Conservation (phyloP, 2,797 vertebrate species). For the Onychomys torridus region DNA sequence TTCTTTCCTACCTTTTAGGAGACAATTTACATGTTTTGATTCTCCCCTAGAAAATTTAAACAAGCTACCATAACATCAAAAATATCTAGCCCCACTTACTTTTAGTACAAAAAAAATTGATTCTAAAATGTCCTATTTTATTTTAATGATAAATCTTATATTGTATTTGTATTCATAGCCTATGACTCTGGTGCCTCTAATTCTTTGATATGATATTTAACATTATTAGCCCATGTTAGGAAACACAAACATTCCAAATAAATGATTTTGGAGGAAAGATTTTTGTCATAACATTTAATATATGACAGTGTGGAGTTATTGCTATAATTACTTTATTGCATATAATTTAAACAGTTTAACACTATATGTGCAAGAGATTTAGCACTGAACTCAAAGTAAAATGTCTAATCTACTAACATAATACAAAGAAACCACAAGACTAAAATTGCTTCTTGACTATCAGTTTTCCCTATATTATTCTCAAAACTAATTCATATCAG, state of each 20-base stretch:
- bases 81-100: not conserved
- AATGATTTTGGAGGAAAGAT: not conserved
- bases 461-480: not conserved
- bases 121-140: not conserved
- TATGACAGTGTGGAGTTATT: fast-evolving
- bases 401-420: not conserved
- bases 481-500: not conserved
- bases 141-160: not conserved
- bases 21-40: not conserved
- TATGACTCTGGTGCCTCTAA: not conserved
- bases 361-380: not conserved
- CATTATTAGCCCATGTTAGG: not conserved
- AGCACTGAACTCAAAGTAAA: not conserved
- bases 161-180: not conserved
- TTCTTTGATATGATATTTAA: not conserved
- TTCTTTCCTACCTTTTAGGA: not conserved
- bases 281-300: not conserved
- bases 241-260: not conserved
- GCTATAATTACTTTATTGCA: not conserved
- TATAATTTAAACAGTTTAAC: not conserved
- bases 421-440: not conserved
- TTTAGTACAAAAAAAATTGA: not conserved
- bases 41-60: not conserved
- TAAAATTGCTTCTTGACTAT: not conserved
- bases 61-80: not conserved